Base-by-base conservation (phyloP, 2,113 vertebrate genomes). In the Corythornis madagascariensis region DNA sequence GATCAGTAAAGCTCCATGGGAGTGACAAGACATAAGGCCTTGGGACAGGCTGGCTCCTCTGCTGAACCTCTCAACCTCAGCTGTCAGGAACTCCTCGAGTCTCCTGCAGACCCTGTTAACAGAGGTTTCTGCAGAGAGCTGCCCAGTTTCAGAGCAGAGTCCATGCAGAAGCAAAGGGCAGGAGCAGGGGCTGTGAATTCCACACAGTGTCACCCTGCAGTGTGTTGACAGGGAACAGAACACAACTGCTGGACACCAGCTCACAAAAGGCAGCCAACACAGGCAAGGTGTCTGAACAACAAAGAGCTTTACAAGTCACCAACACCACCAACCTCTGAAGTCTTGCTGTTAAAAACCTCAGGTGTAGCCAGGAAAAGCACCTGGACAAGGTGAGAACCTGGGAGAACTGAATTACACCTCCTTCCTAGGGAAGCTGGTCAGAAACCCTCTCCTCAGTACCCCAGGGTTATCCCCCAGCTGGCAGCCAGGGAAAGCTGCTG, bases 61-160 rank as follows among this genome's bases (percentile, higher is more conserved):
- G 56, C 56, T 59, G 56, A n/a, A 33, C 56, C 31, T 25, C 24
- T 21, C 0, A 0, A 45, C 13, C 8, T 48, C 12, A 2, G 26
- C 57, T 35, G 53, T 53, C 57, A 88, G 52, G 61, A 33, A 25
- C 26, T 9, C 29, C 38, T 10, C 1, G 9, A 24, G 52, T 33
- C 40, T 65, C 25, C 70, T 22, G 29, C 0, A 55, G 43, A 60
- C 33, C 12, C 10, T 24, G 38, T 28, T 48, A 87, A 50, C 5
- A 19, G 18, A 35, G 35, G 7, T 53, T 59, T 72, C 77, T 59
- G 53, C 42, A 48, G 4, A 35, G 25, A 67, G 40, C 18, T 53
- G 31, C 29, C 9, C 22, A 35, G 33, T 31, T 64, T 35, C 0
- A 83, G 33, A 86, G 33, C 19, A 80, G 53, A 59, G 28, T 21